Evolutionary conservation across 2,113 vertebrate species (phyloP).

Genomic region (Glaucomys volans): DNA sequence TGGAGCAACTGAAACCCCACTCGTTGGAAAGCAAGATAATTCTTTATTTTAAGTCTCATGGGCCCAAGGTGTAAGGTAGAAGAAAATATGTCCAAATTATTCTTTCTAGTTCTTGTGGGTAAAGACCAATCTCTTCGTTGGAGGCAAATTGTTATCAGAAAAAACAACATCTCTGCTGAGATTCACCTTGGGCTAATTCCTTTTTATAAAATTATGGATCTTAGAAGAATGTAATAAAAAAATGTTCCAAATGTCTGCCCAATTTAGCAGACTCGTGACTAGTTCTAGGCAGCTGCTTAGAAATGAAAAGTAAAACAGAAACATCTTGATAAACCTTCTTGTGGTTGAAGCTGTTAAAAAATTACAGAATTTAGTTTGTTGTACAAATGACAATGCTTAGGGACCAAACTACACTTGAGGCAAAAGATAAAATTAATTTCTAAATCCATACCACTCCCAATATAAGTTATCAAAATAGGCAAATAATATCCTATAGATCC

Average conservation of each 20-base stretch:
- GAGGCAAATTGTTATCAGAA: slow-evolving; percentile 50
- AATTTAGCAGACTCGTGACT: slow-evolving; percentile 64
- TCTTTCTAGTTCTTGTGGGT: slow-evolving; percentile 52
- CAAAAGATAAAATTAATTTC: slow-evolving; percentile 57
- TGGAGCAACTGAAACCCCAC: slow-evolving; percentile 77
- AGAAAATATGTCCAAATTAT: slow-evolving; percentile 65
- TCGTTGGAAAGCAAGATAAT: slow-evolving; percentile 60
- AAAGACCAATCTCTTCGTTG: neutral
- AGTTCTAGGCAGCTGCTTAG: slow-evolving; percentile 69
- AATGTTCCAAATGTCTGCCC: slow-evolving; percentile 54
- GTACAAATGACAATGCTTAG: slow-evolving; percentile 40
- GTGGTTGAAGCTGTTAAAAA: slow-evolving; percentile 58
- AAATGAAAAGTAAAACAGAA: slow-evolving; percentile 65
- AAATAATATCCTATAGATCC: neutral
- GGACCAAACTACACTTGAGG: slow-evolving; percentile 26
- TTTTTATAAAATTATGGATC: slow-evolving; percentile 65
- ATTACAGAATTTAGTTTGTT: slow-evolving; percentile 40
- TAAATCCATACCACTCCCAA: slow-evolving; percentile 1
- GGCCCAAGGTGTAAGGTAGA: slow-evolving; percentile 22
- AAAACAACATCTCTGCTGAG: slow-evolving; percentile 63
- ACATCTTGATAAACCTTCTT: slow-evolving; percentile 64
- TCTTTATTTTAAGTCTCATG: slow-evolving; percentile 72
- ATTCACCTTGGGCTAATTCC: slow-evolving; percentile 56
- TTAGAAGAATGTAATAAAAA: slow-evolving; percentile 50
- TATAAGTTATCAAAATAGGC: neutral